Conservation (phyloP, 2,888 invertebrate species). For the Trachelus iudaicus region DNA sequence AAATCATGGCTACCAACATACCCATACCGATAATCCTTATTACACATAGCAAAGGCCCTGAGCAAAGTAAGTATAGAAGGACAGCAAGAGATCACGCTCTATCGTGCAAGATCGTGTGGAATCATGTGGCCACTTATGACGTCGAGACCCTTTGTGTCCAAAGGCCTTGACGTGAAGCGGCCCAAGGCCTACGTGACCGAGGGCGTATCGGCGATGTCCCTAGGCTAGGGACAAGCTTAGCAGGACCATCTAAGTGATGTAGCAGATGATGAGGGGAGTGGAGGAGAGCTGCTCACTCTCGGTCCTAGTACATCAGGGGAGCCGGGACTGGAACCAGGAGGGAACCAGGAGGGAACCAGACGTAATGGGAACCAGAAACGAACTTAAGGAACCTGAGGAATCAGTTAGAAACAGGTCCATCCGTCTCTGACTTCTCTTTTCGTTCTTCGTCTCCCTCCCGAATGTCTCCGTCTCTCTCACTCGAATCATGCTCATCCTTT, state of each 20-base stretch:
- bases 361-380: neutral
- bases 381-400: neutral
- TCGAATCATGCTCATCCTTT: neutral
- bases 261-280: neutral
- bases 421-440: neutral
- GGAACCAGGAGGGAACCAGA: too few species aligned
- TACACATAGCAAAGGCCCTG: neutral
- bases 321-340: neutral
- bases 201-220: neutral
- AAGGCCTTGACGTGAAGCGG: neutral
- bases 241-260: neutral
- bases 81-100: neutral
- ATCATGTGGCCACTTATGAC: neutral
- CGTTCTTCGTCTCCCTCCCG: neutral
- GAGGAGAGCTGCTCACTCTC: neutral
- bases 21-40: neutral
- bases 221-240: neutral
- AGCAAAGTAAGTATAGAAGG: too few species aligned
- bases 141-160: neutral
- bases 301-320: neutral
- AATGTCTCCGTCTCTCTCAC: neutral
- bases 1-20: neutral
- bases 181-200: conserved; percentile 5
- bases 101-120: neutral
- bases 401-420: neutral